phyloP scores from a whole-genome alignment of 2,888 invertebrate species.

The Gari tellinella region DNA sequence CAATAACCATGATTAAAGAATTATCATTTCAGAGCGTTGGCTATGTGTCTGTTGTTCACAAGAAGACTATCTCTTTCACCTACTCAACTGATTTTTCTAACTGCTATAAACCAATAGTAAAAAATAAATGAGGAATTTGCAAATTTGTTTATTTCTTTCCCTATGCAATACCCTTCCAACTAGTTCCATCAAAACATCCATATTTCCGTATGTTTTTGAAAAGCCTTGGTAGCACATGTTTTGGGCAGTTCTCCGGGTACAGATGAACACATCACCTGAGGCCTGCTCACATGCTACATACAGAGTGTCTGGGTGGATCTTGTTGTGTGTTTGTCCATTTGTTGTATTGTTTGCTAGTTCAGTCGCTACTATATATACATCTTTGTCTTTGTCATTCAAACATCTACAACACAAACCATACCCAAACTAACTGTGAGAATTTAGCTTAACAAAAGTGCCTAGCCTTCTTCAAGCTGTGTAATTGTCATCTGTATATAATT shows the following conservation, averaged over 20 bases:
- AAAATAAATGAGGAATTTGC: no score
- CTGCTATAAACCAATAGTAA: no score
- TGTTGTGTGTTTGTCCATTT: conserved; percentile 99
- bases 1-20: no score
- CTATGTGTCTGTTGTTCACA: no score
- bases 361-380: conserved; percentile 95
- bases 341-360: conserved; percentile 99
- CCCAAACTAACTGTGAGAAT: no score
- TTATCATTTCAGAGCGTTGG: no score
- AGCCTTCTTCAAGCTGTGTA: no score
- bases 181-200: conserved; percentile 87
- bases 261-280: conserved; percentile 91
- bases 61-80: neutral
- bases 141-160: no score
- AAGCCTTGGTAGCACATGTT: conserved; percentile 99
- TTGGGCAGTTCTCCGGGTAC: conserved; percentile 92
- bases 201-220: conserved; percentile 91
- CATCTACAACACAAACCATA: conserved; percentile 48
- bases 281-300: conserved; percentile 93
- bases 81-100: no score
- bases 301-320: conserved; percentile 97
- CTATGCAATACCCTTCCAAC: conserved; percentile 83
- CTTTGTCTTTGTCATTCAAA: conserved; percentile 58
- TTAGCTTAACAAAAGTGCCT: no score
- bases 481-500: no score